These are phyloP conservation scores for Muschampia plurimacula DNA, from an alignment of 2,888 invertebrate genomes.

Conservation along the genomic window DNA sequence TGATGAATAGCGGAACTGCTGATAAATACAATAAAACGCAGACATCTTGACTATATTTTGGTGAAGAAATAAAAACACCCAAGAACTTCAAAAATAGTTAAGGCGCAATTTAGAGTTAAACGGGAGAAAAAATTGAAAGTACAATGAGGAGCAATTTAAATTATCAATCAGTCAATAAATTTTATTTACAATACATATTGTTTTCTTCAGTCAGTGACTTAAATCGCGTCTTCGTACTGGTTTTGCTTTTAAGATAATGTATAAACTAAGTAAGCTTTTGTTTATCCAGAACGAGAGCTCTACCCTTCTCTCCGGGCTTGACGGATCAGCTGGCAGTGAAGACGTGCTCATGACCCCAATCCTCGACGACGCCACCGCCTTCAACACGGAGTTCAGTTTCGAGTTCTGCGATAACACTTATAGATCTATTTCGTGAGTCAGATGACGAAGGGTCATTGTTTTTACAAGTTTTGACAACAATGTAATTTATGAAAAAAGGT, in stretches of 20 bases:
- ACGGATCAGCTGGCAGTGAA: conserved; percentile 86
- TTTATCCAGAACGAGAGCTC: conserved; percentile 89
- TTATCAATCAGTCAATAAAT: too few species aligned
- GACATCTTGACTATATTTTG: too few species aligned
- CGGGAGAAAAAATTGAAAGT: background rate
- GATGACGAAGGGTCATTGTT: conserved; percentile 34
- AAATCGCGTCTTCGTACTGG: background rate
- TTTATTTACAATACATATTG: too few species aligned
- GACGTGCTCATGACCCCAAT: conserved; percentile 91
- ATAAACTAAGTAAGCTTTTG: background rate
- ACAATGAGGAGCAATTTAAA: too few species aligned
- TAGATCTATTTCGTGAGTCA: conserved; percentile 69
- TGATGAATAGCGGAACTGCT: too few species aligned
- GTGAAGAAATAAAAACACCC: background rate
- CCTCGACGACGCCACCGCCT: conserved; percentile 85
- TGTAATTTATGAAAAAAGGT: background rate
- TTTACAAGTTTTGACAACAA: background rate
- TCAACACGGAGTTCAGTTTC: conserved; percentile 91
- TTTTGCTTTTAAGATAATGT: background rate
- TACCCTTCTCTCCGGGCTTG: conserved; percentile 81
- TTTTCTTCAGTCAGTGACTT: background rate
- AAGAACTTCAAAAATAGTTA: background rate
- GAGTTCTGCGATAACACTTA: conserved; percentile 94
- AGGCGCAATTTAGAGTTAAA: background rate
- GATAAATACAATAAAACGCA: too few species aligned